These are phyloP conservation scores for Aquatica leii DNA, from an alignment of 2,888 invertebrate species.

Conservation along the genomic window DNA sequence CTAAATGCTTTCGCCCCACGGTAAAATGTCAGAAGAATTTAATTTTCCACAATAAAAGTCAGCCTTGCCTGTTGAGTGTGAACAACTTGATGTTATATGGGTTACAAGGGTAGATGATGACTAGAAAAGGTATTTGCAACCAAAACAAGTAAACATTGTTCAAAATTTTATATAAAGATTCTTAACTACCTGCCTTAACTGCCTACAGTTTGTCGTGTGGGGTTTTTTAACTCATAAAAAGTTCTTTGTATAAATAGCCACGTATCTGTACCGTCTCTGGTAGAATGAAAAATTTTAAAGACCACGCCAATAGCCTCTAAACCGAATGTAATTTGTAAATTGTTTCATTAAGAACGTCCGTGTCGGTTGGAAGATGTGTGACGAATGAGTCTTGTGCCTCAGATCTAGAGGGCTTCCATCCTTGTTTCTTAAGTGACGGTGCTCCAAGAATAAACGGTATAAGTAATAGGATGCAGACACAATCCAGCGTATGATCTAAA, in stretches of 20 bases:
- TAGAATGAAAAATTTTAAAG: constrained; percentile 1
- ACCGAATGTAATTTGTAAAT: background rate
- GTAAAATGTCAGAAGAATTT: background rate
- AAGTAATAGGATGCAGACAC: too few relatives aligned
- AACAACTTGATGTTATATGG: background rate
- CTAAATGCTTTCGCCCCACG: background rate
- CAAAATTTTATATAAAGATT: background rate
- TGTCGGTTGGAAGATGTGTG: background rate
- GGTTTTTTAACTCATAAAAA: background rate
- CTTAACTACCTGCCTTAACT: background rate
- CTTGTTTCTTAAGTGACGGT: background rate
- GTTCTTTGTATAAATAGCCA: background rate
- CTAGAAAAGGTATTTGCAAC: background rate
- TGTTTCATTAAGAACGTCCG: background rate
- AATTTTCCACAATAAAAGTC: background rate
- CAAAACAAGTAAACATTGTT: background rate
- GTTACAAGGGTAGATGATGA: background rate
- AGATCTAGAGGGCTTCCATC: background rate
- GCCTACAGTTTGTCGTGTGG: background rate
- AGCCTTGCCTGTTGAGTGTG: too few relatives aligned
- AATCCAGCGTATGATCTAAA: too few relatives aligned
- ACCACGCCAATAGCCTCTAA: background rate
- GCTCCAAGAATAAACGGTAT: background rate
- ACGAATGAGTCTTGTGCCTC: background rate
- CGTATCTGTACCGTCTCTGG: background rate